Evolutionary conservation across 2,888 invertebrate species (phyloP).

Genomic region (Eristalis arbustorum): DNA sequence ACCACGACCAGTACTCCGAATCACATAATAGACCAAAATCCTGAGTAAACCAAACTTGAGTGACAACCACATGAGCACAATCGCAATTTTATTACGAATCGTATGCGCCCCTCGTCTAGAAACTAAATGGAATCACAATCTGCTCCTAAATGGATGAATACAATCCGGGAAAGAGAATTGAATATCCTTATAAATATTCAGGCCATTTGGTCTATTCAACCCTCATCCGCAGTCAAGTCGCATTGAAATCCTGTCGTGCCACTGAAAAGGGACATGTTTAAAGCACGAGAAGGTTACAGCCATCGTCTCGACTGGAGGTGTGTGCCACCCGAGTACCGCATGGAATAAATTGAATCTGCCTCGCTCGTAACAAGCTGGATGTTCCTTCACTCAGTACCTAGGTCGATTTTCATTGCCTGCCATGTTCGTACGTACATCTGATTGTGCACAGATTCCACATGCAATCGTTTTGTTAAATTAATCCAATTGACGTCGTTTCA

Average conservation of each 20-base stretch:
- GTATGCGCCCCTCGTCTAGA: background rate
- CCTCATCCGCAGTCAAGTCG: background rate
- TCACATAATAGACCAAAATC: too few species aligned
- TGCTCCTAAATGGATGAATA: slow-evolving; percentile 18
- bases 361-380: too few species aligned
- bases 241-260: background rate
- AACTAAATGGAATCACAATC: background rate
- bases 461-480: slow-evolving; percentile 20
- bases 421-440: background rate
- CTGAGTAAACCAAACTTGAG: background rate
- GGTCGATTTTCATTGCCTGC: background rate
- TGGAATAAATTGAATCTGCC: too few species aligned
- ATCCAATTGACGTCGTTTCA: slow-evolving; percentile 7
- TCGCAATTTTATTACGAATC: background rate
- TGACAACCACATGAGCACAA: background rate
- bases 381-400: background rate
- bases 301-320: background rate
- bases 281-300: background rate
- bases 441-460: background rate
- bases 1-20: too few species aligned
- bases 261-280: background rate
- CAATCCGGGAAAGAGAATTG: slow-evolving; percentile 18
- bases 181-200: slow-evolving; percentile 17
- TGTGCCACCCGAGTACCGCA: background rate
- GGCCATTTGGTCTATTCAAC: background rate